Base-by-base conservation (phyloP, 1,140 invertebrate species). In the Drosophila rufa region DNA sequence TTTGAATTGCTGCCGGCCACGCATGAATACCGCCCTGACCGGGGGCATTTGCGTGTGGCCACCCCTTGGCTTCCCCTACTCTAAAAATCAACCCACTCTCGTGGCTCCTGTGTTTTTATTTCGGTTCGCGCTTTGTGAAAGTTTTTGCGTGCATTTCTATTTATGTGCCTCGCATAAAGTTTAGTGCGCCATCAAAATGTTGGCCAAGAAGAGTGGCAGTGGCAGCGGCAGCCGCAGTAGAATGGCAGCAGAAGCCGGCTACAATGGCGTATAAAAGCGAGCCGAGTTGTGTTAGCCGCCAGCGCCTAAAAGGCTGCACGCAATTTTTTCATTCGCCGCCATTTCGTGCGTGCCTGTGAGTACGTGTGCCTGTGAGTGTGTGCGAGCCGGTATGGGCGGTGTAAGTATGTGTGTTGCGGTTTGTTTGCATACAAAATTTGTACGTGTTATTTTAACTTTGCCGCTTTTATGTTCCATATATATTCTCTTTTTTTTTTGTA, bases 301-400 rank as follows among this genome's bases (percentile, higher is more conserved):
- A 75, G 75, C 76, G 74, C 85, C 83, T 84, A 87, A 89, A 89
- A 87, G 84, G 80, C 79, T 89, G 80, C 85, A 87, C 85, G 84
- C 74, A 80, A 82, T 87, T 83, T 84, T 83, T 83, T 58, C 84
- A 84, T 75, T 83, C 79, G 62, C 75, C 55, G 67, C 59, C 58
- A 75, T 76, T 84, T 50, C 62, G 70, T 67, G 68, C 82, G 73
- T 77, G 67, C 62, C 33, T 56, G 50, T 60, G 17, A 43, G 40
- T 40, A 17, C n/a, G 56, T 46, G 27, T 50, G 22, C 15, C 27
- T 27, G 56, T 15, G 46, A 53, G 36, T 56, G 15, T 25, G 19
- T 68, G 53, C 47, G 36, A 40, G 50, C 46, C 19, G 30, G 42
- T 14, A 27, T 40, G 48, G 40, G 30, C 38, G 30, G 27, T 22